These are phyloP conservation scores for Cacatua alba DNA, from an alignment of 2,113 vertebrate genomes.

Conservation along the genomic window DNA sequence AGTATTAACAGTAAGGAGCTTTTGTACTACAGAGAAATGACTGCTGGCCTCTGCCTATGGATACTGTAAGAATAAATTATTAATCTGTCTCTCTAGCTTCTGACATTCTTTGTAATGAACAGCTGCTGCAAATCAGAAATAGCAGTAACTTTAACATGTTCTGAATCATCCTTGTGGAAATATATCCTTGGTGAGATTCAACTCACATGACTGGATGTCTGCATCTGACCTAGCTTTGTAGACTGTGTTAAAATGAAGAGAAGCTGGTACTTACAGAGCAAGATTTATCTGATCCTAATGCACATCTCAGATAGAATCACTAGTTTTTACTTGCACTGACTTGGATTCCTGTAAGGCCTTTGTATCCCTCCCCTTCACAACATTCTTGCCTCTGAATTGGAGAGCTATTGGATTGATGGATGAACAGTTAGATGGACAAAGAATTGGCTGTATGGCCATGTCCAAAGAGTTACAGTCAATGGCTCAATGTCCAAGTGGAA, in stretches of 20 bases:
- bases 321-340: background rate
- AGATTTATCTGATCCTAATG: background rate
- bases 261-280: background rate
- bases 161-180: background rate
- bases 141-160: background rate
- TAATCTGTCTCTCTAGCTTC: background rate
- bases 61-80: background rate
- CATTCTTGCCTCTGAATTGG: background rate
- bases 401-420: background rate
- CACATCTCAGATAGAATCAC: background rate
- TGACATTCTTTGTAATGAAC: background rate
- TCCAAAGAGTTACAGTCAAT: background rate
- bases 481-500: background rate
- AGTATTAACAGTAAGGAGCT: background rate
- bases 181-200: background rate
- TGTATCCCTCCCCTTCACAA: accelerated
- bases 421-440: background rate
- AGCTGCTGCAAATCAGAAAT: background rate
- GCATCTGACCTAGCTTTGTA: background rate
- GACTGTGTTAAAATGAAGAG: background rate
- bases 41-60: background rate
- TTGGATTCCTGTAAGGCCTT: background rate
- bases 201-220: background rate
- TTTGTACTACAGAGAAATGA: background rate
- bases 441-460: background rate